Evolutionary conservation across 2,888 invertebrate genomes (phyloP).

Genomic region (Allolobophora icterica): DNA sequence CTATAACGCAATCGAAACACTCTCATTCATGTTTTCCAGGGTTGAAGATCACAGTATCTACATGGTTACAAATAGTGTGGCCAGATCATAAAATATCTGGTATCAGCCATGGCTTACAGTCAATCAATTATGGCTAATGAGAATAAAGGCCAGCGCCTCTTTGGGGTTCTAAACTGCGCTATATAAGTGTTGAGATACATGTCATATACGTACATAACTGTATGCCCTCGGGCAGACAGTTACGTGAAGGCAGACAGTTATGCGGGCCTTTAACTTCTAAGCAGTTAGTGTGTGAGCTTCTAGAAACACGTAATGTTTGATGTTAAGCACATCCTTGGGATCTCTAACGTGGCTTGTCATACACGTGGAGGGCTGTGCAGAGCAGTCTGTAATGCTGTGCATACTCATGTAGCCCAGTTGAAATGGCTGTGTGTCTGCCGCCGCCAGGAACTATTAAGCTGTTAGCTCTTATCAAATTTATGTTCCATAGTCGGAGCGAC

Average conservation of each 20-base stretch:
- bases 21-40: neutral
- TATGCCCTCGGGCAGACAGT: too few species aligned
- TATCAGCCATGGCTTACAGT: neutral
- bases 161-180: too few species aligned
- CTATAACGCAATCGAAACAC: neutral
- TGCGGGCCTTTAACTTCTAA: too few species aligned
- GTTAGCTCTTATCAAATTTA: conserved; percentile 8
- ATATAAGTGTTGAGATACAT: too few species aligned
- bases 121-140: neutral
- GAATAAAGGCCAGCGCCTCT: too few species aligned
- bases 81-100: neutral
- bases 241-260: too few species aligned
- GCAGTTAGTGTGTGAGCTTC: neutral
- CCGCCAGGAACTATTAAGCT: conserved; percentile 7
- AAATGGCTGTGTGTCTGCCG: neutral
- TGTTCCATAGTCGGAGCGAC: neutral
- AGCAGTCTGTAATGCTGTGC: neutral
- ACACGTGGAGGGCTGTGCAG: neutral
- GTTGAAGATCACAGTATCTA: neutral
- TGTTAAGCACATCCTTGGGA: neutral
- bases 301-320: neutral
- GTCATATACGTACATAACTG: too few species aligned
- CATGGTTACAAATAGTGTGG: neutral
- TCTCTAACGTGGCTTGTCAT: neutral
- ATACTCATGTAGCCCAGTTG: neutral